Percentiles rank a stretch among this genome's conserved stretches.
These are phyloP conservation scores for Trachymyrmex septentrionalis DNA, from an alignment of 1,140 invertebrate species.

Conservation along the genomic window DNA sequence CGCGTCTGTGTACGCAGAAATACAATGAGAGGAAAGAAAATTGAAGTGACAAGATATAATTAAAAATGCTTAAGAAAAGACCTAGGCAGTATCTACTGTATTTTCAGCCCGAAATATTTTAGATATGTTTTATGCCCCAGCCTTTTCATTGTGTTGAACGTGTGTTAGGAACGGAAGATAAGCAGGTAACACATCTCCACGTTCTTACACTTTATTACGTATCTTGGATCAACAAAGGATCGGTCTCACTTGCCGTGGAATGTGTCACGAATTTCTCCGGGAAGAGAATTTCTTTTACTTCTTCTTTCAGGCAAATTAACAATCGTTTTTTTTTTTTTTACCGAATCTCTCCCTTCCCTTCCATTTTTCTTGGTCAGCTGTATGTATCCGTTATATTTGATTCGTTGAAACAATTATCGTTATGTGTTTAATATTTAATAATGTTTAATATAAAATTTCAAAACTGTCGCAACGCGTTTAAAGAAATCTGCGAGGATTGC, in stretches of 20 bases:
- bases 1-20: neutral
- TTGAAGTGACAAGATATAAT: neutral
- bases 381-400: neutral
- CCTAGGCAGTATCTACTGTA: neutral
- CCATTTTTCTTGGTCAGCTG: no score
- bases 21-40: neutral
- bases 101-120: neutral
- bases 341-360: neutral
- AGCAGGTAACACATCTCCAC: constrained; percentile 61
- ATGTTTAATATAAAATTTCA: neutral
- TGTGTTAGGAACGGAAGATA: constrained; percentile 77
- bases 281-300: constrained; percentile 7
- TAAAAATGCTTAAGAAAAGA: neutral
- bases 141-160: constrained; percentile 5
- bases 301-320: constrained; percentile 3
- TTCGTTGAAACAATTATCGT: neutral
- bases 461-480: neutral
- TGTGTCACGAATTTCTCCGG: constrained; percentile 34
- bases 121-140: constrained; percentile 23
- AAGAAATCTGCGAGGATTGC: neutral
- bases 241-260: constrained; percentile 65
- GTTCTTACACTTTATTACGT: constrained; percentile 74
- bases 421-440: neutral
- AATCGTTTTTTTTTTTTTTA: neutral
- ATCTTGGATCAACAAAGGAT: constrained; percentile 83